Percentiles rank a stretch among this genome's conserved stretches.
These are phyloP conservation scores for Xyrauchen texanus DNA, from an alignment of 2,113 vertebrate genomes.

Conservation along the genomic window DNA sequence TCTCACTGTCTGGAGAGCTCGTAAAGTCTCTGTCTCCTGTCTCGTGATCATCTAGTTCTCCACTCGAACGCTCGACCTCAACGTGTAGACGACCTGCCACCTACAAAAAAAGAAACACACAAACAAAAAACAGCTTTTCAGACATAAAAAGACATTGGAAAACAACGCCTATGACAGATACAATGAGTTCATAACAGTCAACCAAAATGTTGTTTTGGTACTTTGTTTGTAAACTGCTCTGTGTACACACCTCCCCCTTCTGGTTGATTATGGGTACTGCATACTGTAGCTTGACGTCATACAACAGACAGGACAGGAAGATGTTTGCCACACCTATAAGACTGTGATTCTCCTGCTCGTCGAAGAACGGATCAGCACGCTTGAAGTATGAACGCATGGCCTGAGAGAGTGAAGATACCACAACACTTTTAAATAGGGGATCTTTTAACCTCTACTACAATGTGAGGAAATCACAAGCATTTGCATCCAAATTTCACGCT, in stretches of 20 bases:
- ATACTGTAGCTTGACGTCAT: conserved; percentile 89
- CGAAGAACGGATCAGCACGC: conserved; percentile 90
- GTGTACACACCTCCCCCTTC: conserved; percentile 86
- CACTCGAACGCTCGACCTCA: conserved; percentile 86
- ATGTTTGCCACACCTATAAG: conserved; percentile 95
- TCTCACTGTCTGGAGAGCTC: conserved; percentile 74
- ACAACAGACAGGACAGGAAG: conserved; percentile 90
- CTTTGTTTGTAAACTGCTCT: not conserved
- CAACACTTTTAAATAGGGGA: no score
- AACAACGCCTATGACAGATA: not conserved
- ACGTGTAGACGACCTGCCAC: conserved; percentile 90
- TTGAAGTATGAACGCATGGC: conserved; percentile 87
- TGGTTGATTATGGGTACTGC: conserved; percentile 95
- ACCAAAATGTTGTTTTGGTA: not conserved
- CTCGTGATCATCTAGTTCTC: conserved; percentile 81
- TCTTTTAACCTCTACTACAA: no score
- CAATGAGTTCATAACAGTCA: not conserved
- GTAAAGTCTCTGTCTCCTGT: conserved; percentile 85
- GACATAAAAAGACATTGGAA: not conserved
- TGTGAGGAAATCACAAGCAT: no score
- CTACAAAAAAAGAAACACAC: conserved; percentile 61
- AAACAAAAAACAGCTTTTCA: not conserved
- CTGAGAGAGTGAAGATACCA: conserved; percentile 60
- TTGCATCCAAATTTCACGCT: no score
- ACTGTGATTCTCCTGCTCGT: conserved; percentile 93